Evolutionary conservation across 1,140 invertebrate genomes (phyloP), one percentile per base, ranked within the genome.

Genomic region (Chelonus insularis): DNA sequence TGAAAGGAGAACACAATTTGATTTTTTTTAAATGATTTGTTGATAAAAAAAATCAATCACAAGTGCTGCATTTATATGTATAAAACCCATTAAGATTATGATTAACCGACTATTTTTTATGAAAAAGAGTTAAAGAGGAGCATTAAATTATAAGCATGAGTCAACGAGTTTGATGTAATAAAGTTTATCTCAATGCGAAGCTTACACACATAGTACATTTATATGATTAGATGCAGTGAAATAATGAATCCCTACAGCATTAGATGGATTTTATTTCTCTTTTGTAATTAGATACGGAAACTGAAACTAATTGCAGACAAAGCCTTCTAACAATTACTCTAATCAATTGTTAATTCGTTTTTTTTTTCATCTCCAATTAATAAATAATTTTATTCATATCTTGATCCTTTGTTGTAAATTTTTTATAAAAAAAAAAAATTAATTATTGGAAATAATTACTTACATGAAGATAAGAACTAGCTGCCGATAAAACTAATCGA

Each of bases 391-490:
- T n/a, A n/a, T n/a, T n/a, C n/a, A n/a, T n/a, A n/a, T n/a, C n/a
- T n/a, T n/a, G n/a, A n/a, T n/a, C n/a, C n/a, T n/a, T n/a, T n/a
- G n/a, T n/a, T n/a, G n/a, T n/a, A n/a, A n/a, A n/a, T n/a, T n/a
- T n/a, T n/a, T n/a, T n/a, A n/a, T n/a, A n/a, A n/a, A n/a, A n/a
- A n/a, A n/a, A n/a, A n/a, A n/a, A n/a, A 37, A 37, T 11, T 37
- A 37, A 6, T 37, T 4, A 9, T 11, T 20, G 47, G 18, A 14
- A 50, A 23, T 29, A 45, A 12, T 45, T 37, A 69, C 66, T 54
- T 16, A 79, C 77, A 66, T 77, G 73, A 11, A 79, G 56, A 57
- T 79, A 79, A 41, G 74, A 71, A 60, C 77, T 79, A 8, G 75
- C 74, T 0, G 77, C 76, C 0, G 77, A 78, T 0, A 79, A 64